Base-by-base conservation (phyloP, 2,888 invertebrate genomes). In the Sarcophaga carnaria region DNA sequence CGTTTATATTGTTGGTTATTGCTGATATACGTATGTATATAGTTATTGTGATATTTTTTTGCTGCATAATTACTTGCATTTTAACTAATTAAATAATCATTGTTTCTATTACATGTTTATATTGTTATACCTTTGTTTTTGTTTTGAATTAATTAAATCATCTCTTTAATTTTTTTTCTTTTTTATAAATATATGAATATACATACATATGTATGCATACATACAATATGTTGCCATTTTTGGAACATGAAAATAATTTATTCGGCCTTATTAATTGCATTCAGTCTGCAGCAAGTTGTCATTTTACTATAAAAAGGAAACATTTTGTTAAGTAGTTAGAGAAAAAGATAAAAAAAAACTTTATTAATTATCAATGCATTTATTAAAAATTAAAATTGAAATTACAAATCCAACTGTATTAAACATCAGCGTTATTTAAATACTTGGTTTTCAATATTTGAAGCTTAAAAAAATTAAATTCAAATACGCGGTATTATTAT, bases 381-480 rank as follows among this genome's bases (percentile, higher is more conserved):
- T 59, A 81, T 78, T 78, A 77, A 72, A 76, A 76, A 83, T 72
- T 70, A 83, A 80, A 86, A 63, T 22, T 17, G n/a, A n/a, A 64
- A 47, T 66, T 59, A 45, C 66, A 82, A 66, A 66, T 69, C 49
- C 22, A 54, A 37, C 63, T 37, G 10, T 64, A 79, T 83, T 59
- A 79, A 75, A 67, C 14, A 54, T n/a, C 27, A 47, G 47, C 62
- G 72, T 64, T 59, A 79, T 69, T 79, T 79, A 64, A 70, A 47
- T 70, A 72, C 27, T 74, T 64, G 60, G 47, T 75, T 47, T 79
- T 83, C 74, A 83, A 70, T 75, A 75, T 74, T 70, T 64, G 63
- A 70, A 79, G 59, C 75, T 79, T 70, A 72, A 60, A 79, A 75
- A 75, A 79, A 75, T 63, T 74, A 27, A 75, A 69, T 59, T 63